These are phyloP conservation scores for Romanogobio albipinnatus DNA, from an alignment of 2,113 vertebrate genomes.

Conservation along the genomic window DNA sequence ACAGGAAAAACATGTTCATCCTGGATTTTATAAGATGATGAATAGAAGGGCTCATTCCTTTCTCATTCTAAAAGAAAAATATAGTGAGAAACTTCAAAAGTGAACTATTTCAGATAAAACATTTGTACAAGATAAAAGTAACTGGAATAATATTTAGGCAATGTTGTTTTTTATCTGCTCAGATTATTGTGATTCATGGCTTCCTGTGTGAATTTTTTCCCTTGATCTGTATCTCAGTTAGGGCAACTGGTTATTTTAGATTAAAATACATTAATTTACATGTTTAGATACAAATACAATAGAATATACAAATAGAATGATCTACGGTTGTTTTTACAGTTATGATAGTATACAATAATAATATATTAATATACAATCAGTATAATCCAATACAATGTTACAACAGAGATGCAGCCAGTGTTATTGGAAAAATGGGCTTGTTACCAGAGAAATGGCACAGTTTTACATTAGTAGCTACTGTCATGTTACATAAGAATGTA, in stretches of 20 bases:
- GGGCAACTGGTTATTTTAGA: slow-evolving; percentile 16
- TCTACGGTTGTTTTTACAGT: not conserved
- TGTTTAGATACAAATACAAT: not conserved
- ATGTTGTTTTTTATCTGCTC: slow-evolving; percentile 1
- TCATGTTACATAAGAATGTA: not conserved
- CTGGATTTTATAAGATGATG: not conserved
- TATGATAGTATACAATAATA: not conserved
- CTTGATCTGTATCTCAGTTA: slow-evolving; percentile 47
- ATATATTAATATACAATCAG: not conserved
- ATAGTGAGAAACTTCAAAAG: not conserved
- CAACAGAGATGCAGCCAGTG: not conserved
- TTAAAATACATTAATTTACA: not conserved
- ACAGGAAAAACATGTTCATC: slow-evolving; percentile 9
- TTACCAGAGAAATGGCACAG: not conserved
- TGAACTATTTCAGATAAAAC: slow-evolving; percentile 49
- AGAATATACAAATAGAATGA: not conserved
- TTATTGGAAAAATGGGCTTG: not conserved
- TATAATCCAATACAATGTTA: too few species aligned
- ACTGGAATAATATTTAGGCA: slow-evolving; percentile 40
- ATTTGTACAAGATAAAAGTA: slow-evolving; percentile 36
- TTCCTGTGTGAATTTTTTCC: slow-evolving; percentile 51
- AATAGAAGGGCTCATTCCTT: too few species aligned
- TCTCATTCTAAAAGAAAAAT: slow-evolving; percentile 3
- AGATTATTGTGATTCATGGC: slow-evolving; percentile 54
- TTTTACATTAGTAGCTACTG: not conserved